A percentile compares a stretch with the other conserved stretches of the same genome.
Evolutionary conservation across 2,797 vertebrate genomes (phyloP).

Genomic region (Ambastaia sidthimunki): DNA sequence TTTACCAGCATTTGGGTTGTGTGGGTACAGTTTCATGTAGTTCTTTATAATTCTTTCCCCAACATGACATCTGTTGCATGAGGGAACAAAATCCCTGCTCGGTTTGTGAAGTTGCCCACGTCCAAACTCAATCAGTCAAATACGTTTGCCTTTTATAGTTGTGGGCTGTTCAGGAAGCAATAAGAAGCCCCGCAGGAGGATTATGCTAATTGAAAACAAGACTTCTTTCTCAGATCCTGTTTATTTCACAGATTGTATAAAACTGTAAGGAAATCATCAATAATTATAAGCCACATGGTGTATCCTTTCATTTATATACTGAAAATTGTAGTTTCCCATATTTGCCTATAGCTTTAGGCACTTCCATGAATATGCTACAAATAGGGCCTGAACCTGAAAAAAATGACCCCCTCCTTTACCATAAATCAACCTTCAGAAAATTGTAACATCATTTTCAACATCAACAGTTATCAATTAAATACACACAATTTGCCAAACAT

Average conservation of each 20-base stretch:
- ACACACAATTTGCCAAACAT: too few relatives aligned
- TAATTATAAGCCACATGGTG: neutral
- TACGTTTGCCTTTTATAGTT: neutral
- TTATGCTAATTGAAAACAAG: conserved; percentile 17
- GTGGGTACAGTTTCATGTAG: conserved; percentile 21
- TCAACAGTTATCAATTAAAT: too few relatives aligned
- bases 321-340: neutral
- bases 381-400: too few relatives aligned
- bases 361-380: conserved; percentile 59
- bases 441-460: too few relatives aligned
- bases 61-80: conserved; percentile 32
- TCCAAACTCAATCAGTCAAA: conserved; percentile 1
- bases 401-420: too few relatives aligned
- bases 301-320: neutral
- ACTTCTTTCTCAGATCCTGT: neutral
- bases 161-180: conserved; percentile 2
- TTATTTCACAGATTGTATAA: neutral
- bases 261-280: neutral
- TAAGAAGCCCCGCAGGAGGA: neutral
- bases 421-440: too few relatives aligned
- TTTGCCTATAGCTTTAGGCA: too few relatives aligned
- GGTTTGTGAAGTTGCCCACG: conserved; percentile 1
- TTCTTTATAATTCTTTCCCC: conserved; percentile 4
- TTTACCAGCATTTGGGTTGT: conserved; percentile 3
- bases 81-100: neutral